Percentiles rank a stretch among this genome's conserved stretches.
Evolutionary conservation across 2,888 invertebrate species (phyloP).

Genomic region (Ommatoiulus sabulosus): DNA sequence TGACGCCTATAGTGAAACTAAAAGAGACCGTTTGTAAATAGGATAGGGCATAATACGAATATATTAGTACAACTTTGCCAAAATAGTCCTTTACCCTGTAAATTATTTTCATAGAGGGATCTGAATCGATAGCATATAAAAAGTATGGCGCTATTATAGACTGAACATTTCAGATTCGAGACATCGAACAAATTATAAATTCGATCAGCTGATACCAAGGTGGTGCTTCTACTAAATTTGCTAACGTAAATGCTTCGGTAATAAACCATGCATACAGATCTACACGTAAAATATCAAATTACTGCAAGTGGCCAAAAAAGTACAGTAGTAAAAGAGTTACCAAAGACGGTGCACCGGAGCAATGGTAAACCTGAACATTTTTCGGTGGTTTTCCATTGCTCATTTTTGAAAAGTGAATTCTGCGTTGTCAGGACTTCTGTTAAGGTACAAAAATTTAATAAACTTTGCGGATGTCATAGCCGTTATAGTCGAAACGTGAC

Average conservation of each 20-base stretch:
- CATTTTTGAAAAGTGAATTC: not conserved
- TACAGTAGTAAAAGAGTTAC: not conserved
- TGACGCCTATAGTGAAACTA: not conserved
- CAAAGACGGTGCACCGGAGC: not conserved
- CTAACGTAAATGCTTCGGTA: not conserved
- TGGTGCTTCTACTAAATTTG: not conserved
- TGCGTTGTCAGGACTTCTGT: not conserved
- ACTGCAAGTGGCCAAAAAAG: not conserved
- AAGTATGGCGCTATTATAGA: not conserved
- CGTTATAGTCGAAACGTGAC: not conserved
- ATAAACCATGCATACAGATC: not conserved
- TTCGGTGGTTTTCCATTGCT: not conserved
- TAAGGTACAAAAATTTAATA: not conserved
- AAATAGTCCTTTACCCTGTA: conserved; percentile 45
- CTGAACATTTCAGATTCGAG: not conserved
- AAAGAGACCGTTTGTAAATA: not conserved
- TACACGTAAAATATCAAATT: not conserved
- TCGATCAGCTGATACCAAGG: not conserved
- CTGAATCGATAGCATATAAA: not conserved
- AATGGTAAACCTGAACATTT: not conserved
- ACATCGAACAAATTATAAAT: not conserved
- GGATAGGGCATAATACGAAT: not conserved
- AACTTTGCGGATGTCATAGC: not conserved
- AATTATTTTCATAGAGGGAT: not conserved
- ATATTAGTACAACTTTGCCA: conserved; percentile 27